Base-by-base conservation (phyloP, 2,113 vertebrate genomes). In the Grammomys dolichurus region DNA sequence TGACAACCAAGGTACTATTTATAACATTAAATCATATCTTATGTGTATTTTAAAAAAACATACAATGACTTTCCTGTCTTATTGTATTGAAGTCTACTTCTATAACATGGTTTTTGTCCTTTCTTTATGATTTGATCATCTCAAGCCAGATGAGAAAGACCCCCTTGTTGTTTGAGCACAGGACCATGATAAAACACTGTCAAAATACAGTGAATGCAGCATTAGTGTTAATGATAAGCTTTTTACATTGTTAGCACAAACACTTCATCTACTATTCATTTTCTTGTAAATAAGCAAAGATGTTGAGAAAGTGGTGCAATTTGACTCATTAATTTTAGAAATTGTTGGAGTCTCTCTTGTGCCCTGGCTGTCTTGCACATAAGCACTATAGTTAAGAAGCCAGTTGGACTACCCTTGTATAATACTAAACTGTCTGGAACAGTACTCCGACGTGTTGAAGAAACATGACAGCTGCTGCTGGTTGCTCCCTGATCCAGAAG, bases 1-100 rank as follows among this genome's bases (percentile, higher is more conserved):
- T 7, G 28, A 20, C 16, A 43, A 56, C 20, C 46, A 93, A 84
- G 82, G 48, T 46, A 24, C 40, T 78, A 67, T 80, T 93, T 82
- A 73, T 69, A 60, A 60, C 72, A 63, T 89, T 67, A 86, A 91
- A 91, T 26, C 6, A 26, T 54, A 16, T n/a, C n/a, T 95, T 93
- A 92, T 67, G 51, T 95, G 22, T 60, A 4, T 46, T 4, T 20
- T 20, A 80, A 80, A 85, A 51, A 85, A 51, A 77, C 43, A 77
- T 88, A 51, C 19, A 54, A 1, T 87, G 48, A 2, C 16, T 78
- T 96, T 67, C 16, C 33, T 58, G 0, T n/a, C 6, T 93, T 28
- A 75, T 43, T 43, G n/a, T 22, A 63, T 60, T 93, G 20, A 96
- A 75, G 12, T 43, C 20, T 36, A 95, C 48, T 8, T 40, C 8